These are phyloP conservation scores for Okamejei kenojei DNA, from an alignment of 2,797 vertebrate genomes.

Conservation along the genomic window DNA sequence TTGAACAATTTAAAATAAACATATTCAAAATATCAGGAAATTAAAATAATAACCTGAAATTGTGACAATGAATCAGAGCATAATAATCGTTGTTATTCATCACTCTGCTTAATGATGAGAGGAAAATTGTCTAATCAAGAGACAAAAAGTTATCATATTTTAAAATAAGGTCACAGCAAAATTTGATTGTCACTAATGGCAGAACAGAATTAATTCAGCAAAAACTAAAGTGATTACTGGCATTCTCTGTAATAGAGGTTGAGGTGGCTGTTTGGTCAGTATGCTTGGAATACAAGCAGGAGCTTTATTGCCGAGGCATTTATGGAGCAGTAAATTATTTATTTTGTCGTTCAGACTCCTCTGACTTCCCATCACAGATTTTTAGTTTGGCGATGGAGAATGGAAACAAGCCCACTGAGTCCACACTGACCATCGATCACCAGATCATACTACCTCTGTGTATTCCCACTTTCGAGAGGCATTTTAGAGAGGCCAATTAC, in stretches of 20 bases:
- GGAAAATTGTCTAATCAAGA: constrained; percentile 31
- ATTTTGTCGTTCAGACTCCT: too few species aligned
- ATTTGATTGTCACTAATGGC: constrained; percentile 20
- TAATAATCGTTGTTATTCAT: background rate
- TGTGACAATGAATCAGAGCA: background rate
- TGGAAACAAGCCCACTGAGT: too few species aligned
- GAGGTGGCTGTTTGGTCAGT: background rate
- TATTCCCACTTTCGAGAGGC: too few species aligned
- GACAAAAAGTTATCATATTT: constrained; percentile 22
- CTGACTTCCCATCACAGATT: too few species aligned
- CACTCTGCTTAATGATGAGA: background rate
- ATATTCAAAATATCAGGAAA: background rate
- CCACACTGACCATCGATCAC: too few species aligned
- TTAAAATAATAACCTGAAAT: background rate
- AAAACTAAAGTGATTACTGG: background rate
- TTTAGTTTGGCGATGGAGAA: too few species aligned
- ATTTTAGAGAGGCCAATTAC: too few species aligned
- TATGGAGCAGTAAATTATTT: too few species aligned
- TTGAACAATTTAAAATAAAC: background rate
- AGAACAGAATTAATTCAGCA: constrained; percentile 5
- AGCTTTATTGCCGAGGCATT: background rate
- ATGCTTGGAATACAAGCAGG: background rate
- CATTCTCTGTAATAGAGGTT: background rate
- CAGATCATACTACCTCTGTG: too few species aligned
- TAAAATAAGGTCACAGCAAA: background rate